Conservation (phyloP, 2,888 invertebrate genomes). For the Mythimna lalbum region DNA sequence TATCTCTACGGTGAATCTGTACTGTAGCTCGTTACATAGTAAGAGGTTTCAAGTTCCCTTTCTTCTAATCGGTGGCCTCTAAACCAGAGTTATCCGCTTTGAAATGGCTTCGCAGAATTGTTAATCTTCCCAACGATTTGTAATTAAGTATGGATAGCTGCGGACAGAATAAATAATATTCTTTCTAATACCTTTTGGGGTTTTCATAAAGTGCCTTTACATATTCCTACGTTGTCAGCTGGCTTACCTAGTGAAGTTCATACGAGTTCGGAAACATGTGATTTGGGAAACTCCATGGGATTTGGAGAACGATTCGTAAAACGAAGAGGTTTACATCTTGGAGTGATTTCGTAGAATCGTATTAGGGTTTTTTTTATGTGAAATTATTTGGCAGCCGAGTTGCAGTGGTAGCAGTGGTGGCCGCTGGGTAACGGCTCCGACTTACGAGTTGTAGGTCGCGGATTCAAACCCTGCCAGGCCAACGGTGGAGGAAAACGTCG, state of each 20-base stretch:
- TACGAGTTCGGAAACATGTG: neutral
- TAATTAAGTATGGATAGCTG: neutral
- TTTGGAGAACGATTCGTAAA: neutral
- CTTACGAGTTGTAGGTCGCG: too few species aligned
- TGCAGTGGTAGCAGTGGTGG: too few species aligned
- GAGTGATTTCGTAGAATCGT: neutral
- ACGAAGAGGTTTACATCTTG: neutral
- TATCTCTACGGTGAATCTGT: neutral
- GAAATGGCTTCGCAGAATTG: constrained; percentile 15
- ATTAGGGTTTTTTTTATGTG: neutral
- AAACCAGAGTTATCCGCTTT: constrained; percentile 23
- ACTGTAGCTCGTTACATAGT: constrained; percentile 1
- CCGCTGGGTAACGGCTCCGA: too few species aligned
- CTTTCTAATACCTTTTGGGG: neutral
- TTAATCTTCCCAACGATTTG: neutral
- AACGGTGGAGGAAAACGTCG: too few species aligned
- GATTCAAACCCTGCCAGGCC: too few species aligned
- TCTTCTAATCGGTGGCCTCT: constrained; percentile 41
- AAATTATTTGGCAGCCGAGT: neutral
- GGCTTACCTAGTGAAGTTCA: neutral
- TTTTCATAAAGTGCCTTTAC: neutral
- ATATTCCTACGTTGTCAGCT: neutral
- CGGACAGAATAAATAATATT: neutral
- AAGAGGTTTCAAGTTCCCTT: constrained; percentile 31
- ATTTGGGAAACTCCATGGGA: too few species aligned